Evolutionary conservation across 2,888 invertebrate genomes (phyloP).

Genomic region (Ochlodes sylvanus): DNA sequence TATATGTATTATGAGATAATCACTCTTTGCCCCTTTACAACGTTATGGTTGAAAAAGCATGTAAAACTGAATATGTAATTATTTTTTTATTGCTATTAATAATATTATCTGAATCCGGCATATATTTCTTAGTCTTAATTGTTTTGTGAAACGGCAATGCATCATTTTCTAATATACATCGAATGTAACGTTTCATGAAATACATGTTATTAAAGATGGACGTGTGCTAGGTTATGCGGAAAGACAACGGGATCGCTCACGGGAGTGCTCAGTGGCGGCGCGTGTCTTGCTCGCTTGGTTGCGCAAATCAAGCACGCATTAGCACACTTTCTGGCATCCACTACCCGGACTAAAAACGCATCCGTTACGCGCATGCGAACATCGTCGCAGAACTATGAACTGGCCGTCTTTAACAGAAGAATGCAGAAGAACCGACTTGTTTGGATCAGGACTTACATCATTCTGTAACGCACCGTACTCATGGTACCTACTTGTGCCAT

Average conservation of each 20-base stretch:
- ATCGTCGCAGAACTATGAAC: slow-evolving; percentile 28
- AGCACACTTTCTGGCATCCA: slow-evolving; percentile 75
- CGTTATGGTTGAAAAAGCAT: no score
- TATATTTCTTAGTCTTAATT: no score
- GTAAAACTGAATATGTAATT: no score
- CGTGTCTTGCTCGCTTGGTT: slow-evolving; percentile 71
- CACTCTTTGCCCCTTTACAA: no score
- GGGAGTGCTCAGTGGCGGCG: slow-evolving; percentile 59
- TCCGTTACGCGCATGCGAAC: slow-evolving; percentile 62
- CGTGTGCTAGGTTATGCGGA: slow-evolving; percentile 10
- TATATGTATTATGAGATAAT: no score
- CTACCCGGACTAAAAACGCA: slow-evolving; percentile 73
- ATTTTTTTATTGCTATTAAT: no score
- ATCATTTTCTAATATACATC: no score
- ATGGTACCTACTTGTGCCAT: slow-evolving; percentile 15
- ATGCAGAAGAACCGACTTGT: slow-evolving; percentile 28
- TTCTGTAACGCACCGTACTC: slow-evolving; percentile 16
- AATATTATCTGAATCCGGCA: no score
- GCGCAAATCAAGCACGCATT: slow-evolving; percentile 61
- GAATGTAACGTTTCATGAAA: background rate
- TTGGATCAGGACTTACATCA: slow-evolving; percentile 30
- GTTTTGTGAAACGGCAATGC: no score
- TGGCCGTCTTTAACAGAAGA: slow-evolving; percentile 21
- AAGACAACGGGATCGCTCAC: slow-evolving; percentile 63
- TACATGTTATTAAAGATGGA: background rate